Conservation (phyloP, 2,888 invertebrate genomes). For the Cataglyphis rosenhaueri region DNA sequence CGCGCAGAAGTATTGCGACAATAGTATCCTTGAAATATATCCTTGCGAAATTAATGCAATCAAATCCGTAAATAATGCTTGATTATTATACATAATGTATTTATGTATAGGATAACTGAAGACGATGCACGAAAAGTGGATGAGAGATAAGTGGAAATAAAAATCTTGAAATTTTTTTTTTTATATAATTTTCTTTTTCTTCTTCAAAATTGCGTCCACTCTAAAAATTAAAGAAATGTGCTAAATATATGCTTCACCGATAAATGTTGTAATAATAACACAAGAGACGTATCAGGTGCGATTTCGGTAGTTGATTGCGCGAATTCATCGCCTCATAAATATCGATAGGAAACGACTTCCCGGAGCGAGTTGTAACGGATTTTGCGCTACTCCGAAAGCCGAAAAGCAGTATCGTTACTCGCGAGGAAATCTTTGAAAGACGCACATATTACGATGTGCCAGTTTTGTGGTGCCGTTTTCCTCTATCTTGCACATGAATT, state of each 20-base stretch:
- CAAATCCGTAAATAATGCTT: neutral
- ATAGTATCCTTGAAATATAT: neutral
- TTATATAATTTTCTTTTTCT: neutral
- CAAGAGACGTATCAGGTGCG: conserved; percentile 15
- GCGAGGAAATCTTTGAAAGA: conserved; percentile 62
- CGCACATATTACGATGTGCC: conserved; percentile 14
- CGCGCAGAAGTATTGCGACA: conserved; percentile 9
- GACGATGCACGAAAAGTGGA: neutral
- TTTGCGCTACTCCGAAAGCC: conserved; percentile 44
- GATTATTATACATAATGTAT: neutral
- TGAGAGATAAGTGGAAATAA: neutral
- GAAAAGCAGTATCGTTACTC: conserved; percentile 56
- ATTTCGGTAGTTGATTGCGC: conserved; percentile 30
- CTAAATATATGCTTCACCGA: neutral
- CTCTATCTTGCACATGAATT: conserved; percentile 25
- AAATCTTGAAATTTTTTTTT: neutral
- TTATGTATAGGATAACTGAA: neutral
- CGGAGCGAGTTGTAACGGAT: conserved; percentile 34
- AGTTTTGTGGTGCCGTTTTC: neutral
- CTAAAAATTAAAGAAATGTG: neutral
- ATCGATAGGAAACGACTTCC: conserved; percentile 61
- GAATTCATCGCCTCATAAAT: conserved; percentile 62
- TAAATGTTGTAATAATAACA: conserved; percentile 9
- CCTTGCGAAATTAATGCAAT: neutral
- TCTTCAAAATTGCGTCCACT: neutral